Base-by-base conservation (phyloP, 2,888 invertebrate genomes). In the Rhogogaster chlorosoma region DNA sequence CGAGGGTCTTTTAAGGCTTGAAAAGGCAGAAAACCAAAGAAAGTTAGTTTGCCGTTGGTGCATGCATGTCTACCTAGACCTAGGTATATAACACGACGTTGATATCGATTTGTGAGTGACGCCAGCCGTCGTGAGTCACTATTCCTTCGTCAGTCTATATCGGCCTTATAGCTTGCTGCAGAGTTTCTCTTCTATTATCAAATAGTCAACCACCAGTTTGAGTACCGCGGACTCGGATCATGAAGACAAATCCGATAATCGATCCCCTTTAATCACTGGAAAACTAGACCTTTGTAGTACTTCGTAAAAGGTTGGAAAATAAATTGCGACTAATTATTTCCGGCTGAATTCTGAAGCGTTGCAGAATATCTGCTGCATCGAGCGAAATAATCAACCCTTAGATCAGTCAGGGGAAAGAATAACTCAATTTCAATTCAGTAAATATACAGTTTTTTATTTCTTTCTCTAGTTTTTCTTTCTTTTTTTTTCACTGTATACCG, bases 51-150 rank as follows among this genome's bases (percentile, higher is more conserved):
- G 42, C 38, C 71, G 10, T 71, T 42, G 38, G 38, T 42, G 36
- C 42, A 73, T 32, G 7, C 29, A 3, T 6, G 32, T 32, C 67
- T 67, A 42, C 42, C 38, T 73, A 73, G 7, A 73, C 36, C 70
- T 70, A 67, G 67, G 67, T 67, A 67, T 32, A 29, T 32, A 49
- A 18, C n/a, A 18, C 53, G 15, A 80, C 80, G 61, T 61, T 57
- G 10, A 36, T 80, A 80, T 80, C 80, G 80, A 80, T 80, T 80
- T 15, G n/a, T 38, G 36, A 36, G 57, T 22, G 57, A 61, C 61
- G 57, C 61, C 61, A 61, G 57, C 38, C 61, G 61, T 45, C 80
- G 80, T 80, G 80, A 80, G 61, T 80, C 80, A 80, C 78, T 57
- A 9, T 29, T 10, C 61, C 22, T 26, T 26, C 12, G 45, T 45